Evolutionary conservation across 1,140 invertebrate species (phyloP).

Genomic region (Microplitis demolitor): DNA sequence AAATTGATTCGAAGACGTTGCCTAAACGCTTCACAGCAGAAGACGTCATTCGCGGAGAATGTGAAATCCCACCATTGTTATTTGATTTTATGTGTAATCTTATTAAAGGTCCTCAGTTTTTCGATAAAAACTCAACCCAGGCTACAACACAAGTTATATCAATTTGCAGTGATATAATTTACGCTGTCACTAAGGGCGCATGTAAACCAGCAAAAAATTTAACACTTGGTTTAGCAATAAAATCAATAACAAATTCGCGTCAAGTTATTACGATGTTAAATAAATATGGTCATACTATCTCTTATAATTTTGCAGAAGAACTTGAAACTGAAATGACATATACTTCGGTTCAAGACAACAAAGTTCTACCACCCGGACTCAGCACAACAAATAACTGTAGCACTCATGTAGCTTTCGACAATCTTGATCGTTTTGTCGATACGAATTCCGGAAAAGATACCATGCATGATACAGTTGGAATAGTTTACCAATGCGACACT

Average conservation of each 20-base stretch:
- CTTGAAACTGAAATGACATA: conserved; percentile 25
- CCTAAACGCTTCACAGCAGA: conserved; percentile 40
- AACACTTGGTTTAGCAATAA: conserved; percentile 44
- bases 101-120: conserved; percentile 37
- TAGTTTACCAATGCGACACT: conserved; percentile 47
- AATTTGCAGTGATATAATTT: conserved; percentile 46
- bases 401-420: conserved; percentile 56
- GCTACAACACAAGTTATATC: conserved; percentile 36
- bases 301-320: conserved; percentile 41
- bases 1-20: conserved; percentile 31
- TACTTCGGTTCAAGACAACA: conserved; percentile 2
- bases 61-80: conserved; percentile 42
- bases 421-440: conserved; percentile 57
- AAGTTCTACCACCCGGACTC: conserved; percentile 36
- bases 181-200: conserved; percentile 37
- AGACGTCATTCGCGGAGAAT: conserved; percentile 46
- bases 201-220: conserved; percentile 42
- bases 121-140: conserved; percentile 31
- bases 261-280: conserved; percentile 47
- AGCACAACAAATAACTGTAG: conserved; percentile 14
- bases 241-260: conserved; percentile 43
- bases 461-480: conserved; percentile 58
- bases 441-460: conserved; percentile 55
- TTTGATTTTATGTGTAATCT: conserved; percentile 43
- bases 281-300: conserved; percentile 45